Evolutionary conservation across 35 echinoderm and acorn worm species (phyloP).

Genomic region (Heliocidaris erythrogramma): DNA sequence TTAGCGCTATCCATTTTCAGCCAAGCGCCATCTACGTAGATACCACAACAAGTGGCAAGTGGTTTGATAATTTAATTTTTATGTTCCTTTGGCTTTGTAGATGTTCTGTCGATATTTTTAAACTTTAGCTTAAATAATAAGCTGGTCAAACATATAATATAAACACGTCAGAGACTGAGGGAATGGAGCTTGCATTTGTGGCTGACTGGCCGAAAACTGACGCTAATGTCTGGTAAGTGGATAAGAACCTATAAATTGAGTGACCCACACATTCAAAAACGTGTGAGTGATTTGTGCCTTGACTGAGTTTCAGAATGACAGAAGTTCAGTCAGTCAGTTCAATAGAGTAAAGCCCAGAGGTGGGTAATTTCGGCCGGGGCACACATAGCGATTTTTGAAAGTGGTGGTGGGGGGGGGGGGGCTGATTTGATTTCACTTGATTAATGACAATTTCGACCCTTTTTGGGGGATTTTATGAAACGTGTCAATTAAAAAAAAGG

Average conservation of each 20-base stretch:
- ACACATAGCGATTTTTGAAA: too few species aligned
- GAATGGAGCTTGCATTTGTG: slow-evolving; percentile 74
- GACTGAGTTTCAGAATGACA: neutral
- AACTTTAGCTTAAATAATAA: neutral
- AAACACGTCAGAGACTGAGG: neutral
- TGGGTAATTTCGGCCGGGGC: too few species aligned
- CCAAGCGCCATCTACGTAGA: too few species aligned
- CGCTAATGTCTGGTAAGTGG: slow-evolving; percentile 72
- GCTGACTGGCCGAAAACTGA: slow-evolving; percentile 85
- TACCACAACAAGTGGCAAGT: neutral
- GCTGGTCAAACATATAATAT: neutral
- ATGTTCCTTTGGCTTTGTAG: neutral
- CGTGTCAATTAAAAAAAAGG: too few species aligned
- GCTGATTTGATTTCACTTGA: too few species aligned
- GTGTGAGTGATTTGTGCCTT: neutral
- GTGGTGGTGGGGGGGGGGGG: too few species aligned
- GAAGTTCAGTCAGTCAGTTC: too few species aligned
- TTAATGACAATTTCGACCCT: too few species aligned
- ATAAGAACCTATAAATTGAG: neutral
- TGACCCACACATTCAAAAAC: neutral
- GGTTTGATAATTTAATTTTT: neutral
- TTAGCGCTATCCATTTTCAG: too few species aligned
- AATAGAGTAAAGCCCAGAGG: too few species aligned
- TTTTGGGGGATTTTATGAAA: too few species aligned
- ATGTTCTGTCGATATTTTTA: neutral